Evolutionary conservation across 64 coral and sea anemone genomes (phyloP), one percentile per base, ranked within the genome.

Genomic region (Porites australiensis): DNA sequence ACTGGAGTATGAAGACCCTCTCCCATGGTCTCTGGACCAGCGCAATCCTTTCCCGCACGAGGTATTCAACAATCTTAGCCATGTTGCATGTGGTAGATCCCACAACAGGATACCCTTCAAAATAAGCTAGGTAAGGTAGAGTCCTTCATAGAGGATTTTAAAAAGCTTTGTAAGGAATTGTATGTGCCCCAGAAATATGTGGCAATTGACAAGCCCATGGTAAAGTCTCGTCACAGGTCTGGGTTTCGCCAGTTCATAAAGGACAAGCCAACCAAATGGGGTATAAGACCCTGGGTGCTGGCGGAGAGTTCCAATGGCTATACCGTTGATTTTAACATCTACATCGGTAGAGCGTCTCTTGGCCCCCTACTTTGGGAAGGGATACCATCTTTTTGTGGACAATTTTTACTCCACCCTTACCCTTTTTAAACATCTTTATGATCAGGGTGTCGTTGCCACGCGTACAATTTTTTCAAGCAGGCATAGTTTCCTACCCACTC

Each of bases 1-100:
- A 37, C 27, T 37, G 27, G 1, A 37, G 27, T 37, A 37, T 1
- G 27, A 37, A 37, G 27, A 37, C 27, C 27, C 27, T 37, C 27
- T 37, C 27, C 27, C 27, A 37, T 37, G 27, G 27, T 37, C 27
- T 37, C 27, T 37, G 27, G 27, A 1, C 27, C 27, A 0, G 27
- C 0, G 27, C 27, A 37, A 37, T 37, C 27, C 27, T 37, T 37
- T 37, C 27, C 27, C 1, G 27, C 27, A 37, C 27, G 27, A 37
- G 27, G 27, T 37, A 37, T 37, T 37, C 27, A 37, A 37, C 27
- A 37, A 18, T 88, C 4, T 87, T 88, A 70, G 83, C 83, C 6
- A 79, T 93, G 83, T 46, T 94, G 19, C 92, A 89, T 89, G 86
- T 88, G 79, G 86, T 94, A 12, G 79, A 94, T 48, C 86, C 76